These are phyloP conservation scores for Halichondria panicea DNA, from an alignment of 37 sponge, comb jelly and placozoan genomes.

Conservation along the genomic window DNA sequence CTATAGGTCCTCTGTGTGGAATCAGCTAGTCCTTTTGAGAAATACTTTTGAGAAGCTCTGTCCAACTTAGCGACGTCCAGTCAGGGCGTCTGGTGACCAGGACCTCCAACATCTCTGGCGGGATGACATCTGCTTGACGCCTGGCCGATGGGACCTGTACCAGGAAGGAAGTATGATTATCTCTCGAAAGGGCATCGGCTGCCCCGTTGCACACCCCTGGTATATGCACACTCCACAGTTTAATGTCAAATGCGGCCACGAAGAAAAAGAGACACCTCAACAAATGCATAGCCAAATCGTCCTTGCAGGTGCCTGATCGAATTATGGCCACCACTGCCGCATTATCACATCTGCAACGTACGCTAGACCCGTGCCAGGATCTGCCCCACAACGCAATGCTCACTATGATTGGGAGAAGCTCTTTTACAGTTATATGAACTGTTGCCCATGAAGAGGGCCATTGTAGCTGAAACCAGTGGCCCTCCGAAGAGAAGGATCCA, in stretches of 20 bases:
- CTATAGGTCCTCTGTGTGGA: too few species aligned
- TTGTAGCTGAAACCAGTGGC: constrained; percentile 28
- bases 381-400: constrained; percentile 36
- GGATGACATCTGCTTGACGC: neutral
- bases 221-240: neutral
- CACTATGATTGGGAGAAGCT: constrained; percentile 46
- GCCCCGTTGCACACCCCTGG: neutral
- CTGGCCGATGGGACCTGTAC: neutral
- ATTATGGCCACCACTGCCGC: too few species aligned
- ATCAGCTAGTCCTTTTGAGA: too few species aligned
- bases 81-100: neutral
- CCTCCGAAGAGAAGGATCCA: constrained; percentile 17
- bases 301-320: neutral
- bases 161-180: neutral
- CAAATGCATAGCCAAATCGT: constrained; percentile 7
- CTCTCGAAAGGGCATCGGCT: constrained; percentile 11
- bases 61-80: constrained; percentile 13
- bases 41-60: too few species aligned
- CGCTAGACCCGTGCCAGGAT: neutral
- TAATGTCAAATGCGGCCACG: neutral
- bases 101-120: neutral
- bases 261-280: neutral
- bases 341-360: too few species aligned
- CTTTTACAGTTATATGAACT: constrained; percentile 39
- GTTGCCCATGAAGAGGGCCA: constrained; percentile 8